Evolutionary conservation across 2,888 invertebrate genomes (phyloP).

Genomic region (Alviniconcha strummeri): DNA sequence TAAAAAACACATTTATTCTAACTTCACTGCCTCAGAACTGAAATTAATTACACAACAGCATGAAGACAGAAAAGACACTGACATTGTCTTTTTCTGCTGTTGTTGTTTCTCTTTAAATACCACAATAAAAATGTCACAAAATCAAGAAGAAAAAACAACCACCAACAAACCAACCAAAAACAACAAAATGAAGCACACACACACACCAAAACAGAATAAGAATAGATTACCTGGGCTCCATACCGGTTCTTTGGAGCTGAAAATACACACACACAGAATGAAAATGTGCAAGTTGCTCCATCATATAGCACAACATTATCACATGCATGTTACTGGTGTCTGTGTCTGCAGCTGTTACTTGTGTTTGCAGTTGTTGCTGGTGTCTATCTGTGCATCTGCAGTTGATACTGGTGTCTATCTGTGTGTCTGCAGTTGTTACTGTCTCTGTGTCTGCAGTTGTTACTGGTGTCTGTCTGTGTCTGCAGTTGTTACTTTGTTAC

Average conservation of each 20-base stretch:
- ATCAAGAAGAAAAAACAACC: too few species aligned
- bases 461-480: neutral
- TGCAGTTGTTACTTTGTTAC: neutral
- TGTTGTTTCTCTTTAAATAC: too few species aligned
- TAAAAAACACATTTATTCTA: too few species aligned
- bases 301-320: too few species aligned
- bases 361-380: neutral
- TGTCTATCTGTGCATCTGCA: neutral
- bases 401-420: neutral
- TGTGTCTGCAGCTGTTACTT: neutral
- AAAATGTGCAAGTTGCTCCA: neutral
- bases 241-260: conserved; percentile 87
- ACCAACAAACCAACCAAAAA: too few species aligned
- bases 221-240: conserved; percentile 80
- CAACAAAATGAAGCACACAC: too few species aligned
- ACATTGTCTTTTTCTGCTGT: too few species aligned
- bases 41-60: too few species aligned
- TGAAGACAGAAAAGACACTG: too few species aligned
- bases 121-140: too few species aligned
- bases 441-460: neutral
- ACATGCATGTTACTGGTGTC: neutral
- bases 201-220: neutral
- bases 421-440: neutral
- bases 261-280: conserved; percentile 54
- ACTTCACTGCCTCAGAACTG: too few species aligned